These are phyloP conservation scores for Parauchenoglanis punctatus DNA, from an alignment of 2,797 vertebrate species.

Conservation along the genomic window DNA sequence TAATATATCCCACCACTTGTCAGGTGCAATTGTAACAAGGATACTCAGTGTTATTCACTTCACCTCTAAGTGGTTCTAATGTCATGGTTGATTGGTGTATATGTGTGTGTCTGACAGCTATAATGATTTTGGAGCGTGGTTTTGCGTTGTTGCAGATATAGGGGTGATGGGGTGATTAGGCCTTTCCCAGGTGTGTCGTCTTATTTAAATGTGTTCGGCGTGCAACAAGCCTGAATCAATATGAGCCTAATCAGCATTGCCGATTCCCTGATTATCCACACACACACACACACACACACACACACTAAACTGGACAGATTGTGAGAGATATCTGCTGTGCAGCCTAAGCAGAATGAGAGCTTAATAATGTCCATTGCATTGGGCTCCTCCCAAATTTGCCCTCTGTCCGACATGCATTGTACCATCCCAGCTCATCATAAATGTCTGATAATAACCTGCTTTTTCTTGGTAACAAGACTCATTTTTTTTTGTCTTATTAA, in stretches of 20 bases:
- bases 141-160: constrained; percentile 47
- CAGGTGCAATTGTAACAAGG: too few species aligned
- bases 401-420: not conserved
- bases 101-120: constrained; percentile 19
- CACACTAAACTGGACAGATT: not conserved
- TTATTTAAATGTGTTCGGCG: constrained; percentile 50
- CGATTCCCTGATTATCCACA: not conserved
- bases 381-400: not conserved
- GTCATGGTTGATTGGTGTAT: not conserved
- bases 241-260: constrained; percentile 20
- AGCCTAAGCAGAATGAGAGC: not conserved
- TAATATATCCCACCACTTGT: too few species aligned
- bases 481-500: not conserved
- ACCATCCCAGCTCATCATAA: not conserved
- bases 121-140: constrained; percentile 64
- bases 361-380: not conserved
- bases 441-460: not conserved
- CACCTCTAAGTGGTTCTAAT: too few species aligned
- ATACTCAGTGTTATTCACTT: too few species aligned
- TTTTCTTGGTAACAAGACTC: not conserved
- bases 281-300: constrained; percentile 1
- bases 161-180: constrained; percentile 43
- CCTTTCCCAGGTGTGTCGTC: constrained; percentile 53
- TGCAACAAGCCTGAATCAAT: constrained; percentile 34
- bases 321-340: not conserved